phyloP scores from a whole-genome alignment of 1,140 invertebrate species.

The Melanaphis sacchari region DNA sequence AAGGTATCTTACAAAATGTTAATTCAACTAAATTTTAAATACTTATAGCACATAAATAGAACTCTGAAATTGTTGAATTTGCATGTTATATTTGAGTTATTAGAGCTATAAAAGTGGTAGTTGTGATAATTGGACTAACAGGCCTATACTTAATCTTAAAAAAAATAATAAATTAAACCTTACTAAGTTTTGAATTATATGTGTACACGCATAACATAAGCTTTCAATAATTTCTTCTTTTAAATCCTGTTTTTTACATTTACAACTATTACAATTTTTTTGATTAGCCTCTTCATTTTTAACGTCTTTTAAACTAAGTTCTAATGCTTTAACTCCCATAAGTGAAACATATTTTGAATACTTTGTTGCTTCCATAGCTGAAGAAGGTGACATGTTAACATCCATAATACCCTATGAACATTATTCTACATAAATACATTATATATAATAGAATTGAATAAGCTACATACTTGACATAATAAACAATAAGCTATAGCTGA shows the following conservation, averaged over 20 bases:
- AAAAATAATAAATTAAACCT: neutral
- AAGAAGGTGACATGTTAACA: slow-evolving; percentile 45
- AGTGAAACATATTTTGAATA: slow-evolving; percentile 59
- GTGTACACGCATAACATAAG: slow-evolving; percentile 59
- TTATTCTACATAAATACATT: neutral
- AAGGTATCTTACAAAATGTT: no score
- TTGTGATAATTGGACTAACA: no score
- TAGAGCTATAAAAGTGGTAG: no score
- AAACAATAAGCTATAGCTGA: slow-evolving; percentile 54
- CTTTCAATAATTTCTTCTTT: slow-evolving; percentile 30
- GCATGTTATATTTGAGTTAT: no score
- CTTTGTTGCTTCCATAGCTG: slow-evolving; percentile 58
- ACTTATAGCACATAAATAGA: no score
- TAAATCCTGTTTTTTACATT: slow-evolving; percentile 32
- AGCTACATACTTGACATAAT: slow-evolving; percentile 59
- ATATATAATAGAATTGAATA: neutral
- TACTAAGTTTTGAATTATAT: slow-evolving; percentile 59
- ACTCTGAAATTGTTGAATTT: no score
- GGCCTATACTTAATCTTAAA: no score
- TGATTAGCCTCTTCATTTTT: neutral
- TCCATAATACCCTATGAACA: slow-evolving; percentile 40
- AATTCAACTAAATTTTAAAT: no score
- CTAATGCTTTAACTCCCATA: slow-evolving; percentile 40
- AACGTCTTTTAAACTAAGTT: neutral
- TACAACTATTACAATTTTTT: slow-evolving; percentile 19